Evolutionary conservation across 2,888 invertebrate genomes (phyloP).

Genomic region (Lasioglossum figueresi): DNA sequence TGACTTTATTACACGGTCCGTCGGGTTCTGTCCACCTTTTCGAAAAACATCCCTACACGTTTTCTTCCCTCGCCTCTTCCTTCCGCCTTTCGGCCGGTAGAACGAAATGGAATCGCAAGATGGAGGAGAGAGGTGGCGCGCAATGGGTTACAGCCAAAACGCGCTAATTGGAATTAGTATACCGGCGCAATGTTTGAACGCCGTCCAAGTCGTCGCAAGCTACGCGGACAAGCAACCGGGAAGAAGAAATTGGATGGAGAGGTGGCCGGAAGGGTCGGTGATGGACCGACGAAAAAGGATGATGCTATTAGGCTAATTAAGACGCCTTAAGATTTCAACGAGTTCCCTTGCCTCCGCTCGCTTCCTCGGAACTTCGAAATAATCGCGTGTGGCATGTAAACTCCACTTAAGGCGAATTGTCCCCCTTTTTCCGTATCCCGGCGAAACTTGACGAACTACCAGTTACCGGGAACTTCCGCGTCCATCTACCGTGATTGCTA

Average conservation of each 20-base stretch:
- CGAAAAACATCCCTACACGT: constrained; percentile 23
- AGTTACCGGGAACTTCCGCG: neutral
- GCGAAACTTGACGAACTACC: neutral
- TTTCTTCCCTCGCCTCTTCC: neutral
- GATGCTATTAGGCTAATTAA: constrained; percentile 78
- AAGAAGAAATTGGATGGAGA: constrained; percentile 72
- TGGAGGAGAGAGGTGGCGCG: neutral
- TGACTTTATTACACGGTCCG: constrained; percentile 31
- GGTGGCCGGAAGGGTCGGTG: constrained; percentile 54
- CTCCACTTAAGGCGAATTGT: constrained; percentile 25
- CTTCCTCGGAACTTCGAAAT: constrained; percentile 44
- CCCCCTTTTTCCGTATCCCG: neutral
- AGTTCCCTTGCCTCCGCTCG: constrained; percentile 56
- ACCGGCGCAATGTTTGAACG: constrained; percentile 66
- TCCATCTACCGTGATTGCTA: neutral
- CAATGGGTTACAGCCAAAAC: constrained; percentile 41
- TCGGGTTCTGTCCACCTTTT: constrained; percentile 1
- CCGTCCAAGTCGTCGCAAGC: constrained; percentile 50
- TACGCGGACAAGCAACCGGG: constrained; percentile 36
- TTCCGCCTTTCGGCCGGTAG: neutral
- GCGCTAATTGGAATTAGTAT: constrained; percentile 69
- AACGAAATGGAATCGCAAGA: neutral
- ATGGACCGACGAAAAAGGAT: constrained; percentile 70
- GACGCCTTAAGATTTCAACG: constrained; percentile 68
- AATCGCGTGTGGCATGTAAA: constrained; percentile 56